phyloP scores from a whole-genome alignment of 37 sponge, comb jelly and placozoan species.

The Spongilla lacustris region DNA sequence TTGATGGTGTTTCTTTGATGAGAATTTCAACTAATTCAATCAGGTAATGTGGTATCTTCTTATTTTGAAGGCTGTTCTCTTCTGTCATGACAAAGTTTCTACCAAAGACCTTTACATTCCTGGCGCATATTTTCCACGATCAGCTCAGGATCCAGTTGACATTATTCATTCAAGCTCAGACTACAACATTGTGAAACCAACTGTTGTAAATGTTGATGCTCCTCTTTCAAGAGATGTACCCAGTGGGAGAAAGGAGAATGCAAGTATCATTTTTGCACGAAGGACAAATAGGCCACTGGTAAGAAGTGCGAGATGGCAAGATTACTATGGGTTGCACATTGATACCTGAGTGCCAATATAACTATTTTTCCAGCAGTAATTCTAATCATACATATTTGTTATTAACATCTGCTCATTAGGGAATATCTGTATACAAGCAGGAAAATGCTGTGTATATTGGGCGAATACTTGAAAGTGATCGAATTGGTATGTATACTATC shows the following conservation, averaged over 20 bases:
- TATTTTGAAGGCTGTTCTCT: constrained; percentile 56
- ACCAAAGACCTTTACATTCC: constrained; percentile 72
- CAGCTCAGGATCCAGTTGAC: constrained; percentile 55
- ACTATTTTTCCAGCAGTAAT: too few relatives aligned
- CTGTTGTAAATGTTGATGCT: background rate
- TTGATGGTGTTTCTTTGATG: background rate
- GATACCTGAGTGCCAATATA: too few relatives aligned
- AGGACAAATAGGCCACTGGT: constrained; percentile 78
- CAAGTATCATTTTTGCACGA: constrained; percentile 61
- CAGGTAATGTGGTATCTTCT: background rate
- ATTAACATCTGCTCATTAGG: constrained; percentile 27
- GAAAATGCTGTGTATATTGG: constrained; percentile 67
- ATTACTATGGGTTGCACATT: too few relatives aligned
- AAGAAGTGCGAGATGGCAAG: background rate
- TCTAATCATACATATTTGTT: background rate
- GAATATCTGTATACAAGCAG: constrained; percentile 74
- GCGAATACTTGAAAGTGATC: constrained; percentile 68
- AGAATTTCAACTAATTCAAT: background rate
- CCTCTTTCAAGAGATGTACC: constrained; percentile 57
- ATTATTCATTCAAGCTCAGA: constrained; percentile 47
- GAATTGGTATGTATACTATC: constrained; percentile 49
- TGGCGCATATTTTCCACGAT: constrained; percentile 20
- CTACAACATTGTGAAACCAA: constrained; percentile 12
- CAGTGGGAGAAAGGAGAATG: constrained; percentile 55
- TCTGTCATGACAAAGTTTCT: constrained; percentile 85